Conservation (phyloP, 2,888 invertebrate genomes). For the Cactoblastis cactorum region DNA sequence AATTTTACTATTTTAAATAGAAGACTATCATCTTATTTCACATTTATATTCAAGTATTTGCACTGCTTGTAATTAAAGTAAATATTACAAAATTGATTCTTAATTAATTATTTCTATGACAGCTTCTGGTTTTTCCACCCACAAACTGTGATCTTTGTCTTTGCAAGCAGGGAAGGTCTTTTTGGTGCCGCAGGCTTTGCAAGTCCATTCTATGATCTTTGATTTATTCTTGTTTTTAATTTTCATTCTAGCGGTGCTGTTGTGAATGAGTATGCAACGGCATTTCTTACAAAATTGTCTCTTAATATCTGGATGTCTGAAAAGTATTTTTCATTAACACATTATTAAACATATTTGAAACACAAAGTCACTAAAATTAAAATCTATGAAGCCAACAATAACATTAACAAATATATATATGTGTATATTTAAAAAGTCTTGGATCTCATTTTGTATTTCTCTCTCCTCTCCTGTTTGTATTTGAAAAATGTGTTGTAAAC, state of each 20-base stretch:
- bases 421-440: too few species aligned
- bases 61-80: too few species aligned
- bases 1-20: too few species aligned
- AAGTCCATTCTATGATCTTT: constrained; percentile 66
- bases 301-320: constrained; percentile 80
- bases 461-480: not conserved
- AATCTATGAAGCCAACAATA: too few species aligned
- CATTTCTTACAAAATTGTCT: constrained; percentile 81
- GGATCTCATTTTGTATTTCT: too few species aligned
- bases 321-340: constrained; percentile 1
- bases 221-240: constrained; percentile 62
- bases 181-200: constrained; percentile 50
- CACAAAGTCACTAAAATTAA: too few species aligned
- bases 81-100: constrained; percentile 10
- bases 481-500: not conserved
- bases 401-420: too few species aligned
- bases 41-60: too few species aligned
- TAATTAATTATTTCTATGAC: constrained; percentile 58
- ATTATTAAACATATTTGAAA: too few species aligned
- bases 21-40: too few species aligned
- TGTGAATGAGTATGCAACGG: constrained; percentile 70
- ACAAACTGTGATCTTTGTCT: constrained; percentile 61
- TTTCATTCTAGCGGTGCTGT: constrained; percentile 72
- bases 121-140: constrained; percentile 75
- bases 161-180: constrained; percentile 45